A percentile compares a stretch with the other conserved stretches of the same genome.
These are phyloP conservation scores for Seriola dumerili DNA, from an alignment of 2,113 vertebrate genomes.

Conservation along the genomic window DNA sequence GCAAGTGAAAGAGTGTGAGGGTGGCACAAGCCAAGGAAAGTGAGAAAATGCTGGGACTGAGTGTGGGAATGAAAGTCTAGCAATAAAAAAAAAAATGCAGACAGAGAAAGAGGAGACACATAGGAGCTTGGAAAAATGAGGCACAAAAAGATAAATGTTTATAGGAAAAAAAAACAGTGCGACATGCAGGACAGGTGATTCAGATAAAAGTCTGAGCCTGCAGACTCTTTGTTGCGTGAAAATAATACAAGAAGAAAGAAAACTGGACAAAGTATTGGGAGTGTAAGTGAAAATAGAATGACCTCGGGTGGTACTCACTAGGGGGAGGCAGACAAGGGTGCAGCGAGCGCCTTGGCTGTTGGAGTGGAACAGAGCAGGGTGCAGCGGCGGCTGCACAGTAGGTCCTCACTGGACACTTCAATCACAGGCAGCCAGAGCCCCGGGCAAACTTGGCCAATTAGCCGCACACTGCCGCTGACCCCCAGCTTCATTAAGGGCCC, in stretches of 20 bases:
- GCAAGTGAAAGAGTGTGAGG: conserved; percentile 62
- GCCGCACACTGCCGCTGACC: conserved; percentile 79
- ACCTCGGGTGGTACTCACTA: conserved; percentile 74
- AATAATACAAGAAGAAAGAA: conserved; percentile 27
- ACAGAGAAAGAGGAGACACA: background rate
- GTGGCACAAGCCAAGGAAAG: conserved; percentile 56
- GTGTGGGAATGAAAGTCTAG: conserved; percentile 53
- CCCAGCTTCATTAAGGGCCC: conserved; percentile 83
- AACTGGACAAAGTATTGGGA: conserved; percentile 33
- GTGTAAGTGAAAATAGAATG: conserved; percentile 56
- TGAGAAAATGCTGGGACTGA: conserved; percentile 49
- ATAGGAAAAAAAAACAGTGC: background rate
- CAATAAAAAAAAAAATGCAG: conserved; percentile 20
- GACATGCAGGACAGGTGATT: conserved; percentile 10
- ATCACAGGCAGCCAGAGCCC: conserved; percentile 79
- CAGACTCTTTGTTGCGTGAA: conserved; percentile 20
- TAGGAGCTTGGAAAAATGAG: conserved; percentile 18
- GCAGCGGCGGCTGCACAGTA: conserved; percentile 63
- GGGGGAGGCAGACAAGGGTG: conserved; percentile 62
- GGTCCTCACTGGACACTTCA: conserved; percentile 80
- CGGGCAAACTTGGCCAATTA: conserved; percentile 84
- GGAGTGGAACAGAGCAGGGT: conserved; percentile 75
- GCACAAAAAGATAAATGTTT: conserved; percentile 39
- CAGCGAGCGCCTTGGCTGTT: conserved; percentile 68
- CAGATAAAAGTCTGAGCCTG: conserved; percentile 8